Base-by-base conservation (phyloP, 2,888 invertebrate species). In the Orthosia gracilis region DNA sequence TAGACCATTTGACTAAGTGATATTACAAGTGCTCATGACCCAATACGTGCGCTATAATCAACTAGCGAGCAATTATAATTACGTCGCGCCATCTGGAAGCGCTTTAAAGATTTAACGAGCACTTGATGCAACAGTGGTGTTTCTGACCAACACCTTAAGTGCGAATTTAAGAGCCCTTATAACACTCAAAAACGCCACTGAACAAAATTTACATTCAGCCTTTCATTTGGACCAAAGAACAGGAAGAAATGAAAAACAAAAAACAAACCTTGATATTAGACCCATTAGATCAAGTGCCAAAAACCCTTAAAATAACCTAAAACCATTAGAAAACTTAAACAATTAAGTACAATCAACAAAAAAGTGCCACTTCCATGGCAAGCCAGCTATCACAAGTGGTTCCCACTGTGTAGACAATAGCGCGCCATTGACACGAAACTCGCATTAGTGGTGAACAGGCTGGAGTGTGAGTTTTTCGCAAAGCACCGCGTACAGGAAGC, bases 401-500 rank as follows among this genome's bases (percentile, higher is more conserved):
- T 87, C 83, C 73, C 85, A 86, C 79, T 74, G 69, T 59, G 72
- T 75, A 78, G 63, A 85, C 85, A 87, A 87, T 85, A 58, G 63
- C 49, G 67, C 64, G 80, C 83, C 79, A 82, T 76, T 84, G 81
- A 93, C 94, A 94, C 76, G 91, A 85, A 86, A 91, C 84, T 85
- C 77, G 85, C 93, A 94, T 94, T 94, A 89, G 82, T 78, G 83
- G 62, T 31, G 77, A 87, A 87, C 82, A 86, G 73, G 62, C 64
- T 69, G 70, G 1, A 40, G 40, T 40, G 40, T 40, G 40, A 40
- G 81, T 81, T 84, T 78, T 86, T 83, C 76, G 87, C 86, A 66
- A 70, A 82, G 77, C 78, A 69, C 73, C 73, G 62, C 66, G 73
- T 72, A 84, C 93, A 92, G 95, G 95, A 95, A 95, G 91, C 89